Evolutionary conservation across 2,888 invertebrate species (phyloP).

Genomic region (Nycteola revayana): DNA sequence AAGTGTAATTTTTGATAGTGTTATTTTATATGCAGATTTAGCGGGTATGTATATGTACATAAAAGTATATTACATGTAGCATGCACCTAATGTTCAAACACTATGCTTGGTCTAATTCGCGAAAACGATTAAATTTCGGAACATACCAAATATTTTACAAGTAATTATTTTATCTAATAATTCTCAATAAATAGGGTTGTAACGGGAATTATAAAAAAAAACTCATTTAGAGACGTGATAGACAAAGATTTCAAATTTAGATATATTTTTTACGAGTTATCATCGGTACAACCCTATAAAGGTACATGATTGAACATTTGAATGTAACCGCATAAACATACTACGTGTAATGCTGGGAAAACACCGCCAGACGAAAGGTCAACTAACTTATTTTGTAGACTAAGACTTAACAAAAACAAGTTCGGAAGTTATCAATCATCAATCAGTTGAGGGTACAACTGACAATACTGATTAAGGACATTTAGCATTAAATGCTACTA

Average conservation of each 20-base stretch:
- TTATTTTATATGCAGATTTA: too few relatives aligned
- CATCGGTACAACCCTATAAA: constrained; percentile 25
- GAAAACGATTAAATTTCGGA: constrained; percentile 32
- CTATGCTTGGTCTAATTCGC: constrained; percentile 38
- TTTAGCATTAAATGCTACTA: too few relatives aligned
- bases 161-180: constrained; percentile 35
- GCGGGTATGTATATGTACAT: constrained; percentile 43
- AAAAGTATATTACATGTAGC: constrained; percentile 39
- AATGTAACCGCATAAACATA: constrained; percentile 30
- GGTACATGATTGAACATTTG: constrained; percentile 32
- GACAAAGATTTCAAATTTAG: constrained; percentile 5
- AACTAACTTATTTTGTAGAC: neutral
- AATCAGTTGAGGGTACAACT: too few relatives aligned
- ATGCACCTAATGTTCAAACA: constrained; percentile 42
- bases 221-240: too few relatives aligned
- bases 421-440: too few relatives aligned
- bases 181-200: constrained; percentile 24
- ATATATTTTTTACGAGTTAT: constrained; percentile 2
- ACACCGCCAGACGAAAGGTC: neutral
- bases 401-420: too few relatives aligned
- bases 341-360: constrained; percentile 5
- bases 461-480: too few relatives aligned
- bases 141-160: constrained; percentile 43
- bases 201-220: too few relatives aligned
- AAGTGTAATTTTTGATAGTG: constrained; percentile 25